A percentile compares a stretch with the other conserved stretches of the same genome.
Evolutionary conservation across 2,888 invertebrate genomes (phyloP).

Genomic region (Oasisia sp.): DNA sequence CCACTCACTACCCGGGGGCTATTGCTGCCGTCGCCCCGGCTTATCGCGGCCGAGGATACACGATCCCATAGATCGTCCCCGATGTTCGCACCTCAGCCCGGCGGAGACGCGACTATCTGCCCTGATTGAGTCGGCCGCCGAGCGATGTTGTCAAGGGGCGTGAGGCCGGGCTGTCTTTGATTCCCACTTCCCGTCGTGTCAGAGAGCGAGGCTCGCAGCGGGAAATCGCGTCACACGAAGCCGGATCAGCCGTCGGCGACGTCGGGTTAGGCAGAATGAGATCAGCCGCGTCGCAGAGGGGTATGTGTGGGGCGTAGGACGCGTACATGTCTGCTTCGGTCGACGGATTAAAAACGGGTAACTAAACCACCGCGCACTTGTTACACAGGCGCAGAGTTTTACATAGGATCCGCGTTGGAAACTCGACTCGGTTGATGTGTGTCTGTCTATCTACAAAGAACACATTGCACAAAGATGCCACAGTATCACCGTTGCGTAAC

Average conservation of each 20-base stretch:
- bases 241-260: neutral
- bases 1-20: neutral
- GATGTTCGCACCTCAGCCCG: neutral
- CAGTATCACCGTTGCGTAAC: conserved; percentile 3
- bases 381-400: neutral
- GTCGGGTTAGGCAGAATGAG: neutral
- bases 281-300: neutral
- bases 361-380: neutral
- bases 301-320: neutral
- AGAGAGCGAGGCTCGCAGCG: neutral
- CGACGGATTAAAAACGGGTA: neutral
- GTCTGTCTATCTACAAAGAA: neutral
- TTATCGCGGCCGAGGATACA: neutral
- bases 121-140: neutral
- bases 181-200: neutral
- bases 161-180: neutral
- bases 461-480: neutral
- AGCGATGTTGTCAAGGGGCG: neutral
- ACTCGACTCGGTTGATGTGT: neutral
- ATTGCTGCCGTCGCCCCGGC: neutral
- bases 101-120: neutral
- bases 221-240: neutral
- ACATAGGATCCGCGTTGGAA: neutral
- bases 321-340: neutral
- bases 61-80: neutral